Conservation (phyloP, 2,113 vertebrate genomes). For the Malurus alboscapulatus region DNA sequence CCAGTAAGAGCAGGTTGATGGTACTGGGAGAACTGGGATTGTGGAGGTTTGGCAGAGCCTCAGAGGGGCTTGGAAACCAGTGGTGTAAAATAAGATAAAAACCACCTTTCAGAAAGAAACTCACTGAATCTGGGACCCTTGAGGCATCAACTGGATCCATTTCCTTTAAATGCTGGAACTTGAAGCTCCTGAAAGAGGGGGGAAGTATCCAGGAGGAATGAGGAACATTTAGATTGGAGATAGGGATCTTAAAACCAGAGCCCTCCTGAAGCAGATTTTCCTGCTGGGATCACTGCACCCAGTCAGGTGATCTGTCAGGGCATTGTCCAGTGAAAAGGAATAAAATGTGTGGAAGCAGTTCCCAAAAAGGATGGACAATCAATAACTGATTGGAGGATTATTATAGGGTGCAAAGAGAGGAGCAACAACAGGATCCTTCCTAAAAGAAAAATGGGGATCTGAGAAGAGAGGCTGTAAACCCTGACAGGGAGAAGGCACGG, state of each 20-base stretch:
- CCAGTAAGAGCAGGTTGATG: background rate
- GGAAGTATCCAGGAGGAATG: constrained; percentile 8
- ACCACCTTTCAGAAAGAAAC: background rate
- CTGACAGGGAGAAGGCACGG: background rate
- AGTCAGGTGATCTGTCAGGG: background rate
- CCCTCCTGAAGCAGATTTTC: constrained; percentile 12
- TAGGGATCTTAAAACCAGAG: background rate
- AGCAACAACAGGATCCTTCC: background rate
- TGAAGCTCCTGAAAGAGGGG: background rate
- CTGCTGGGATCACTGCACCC: constrained; percentile 39
- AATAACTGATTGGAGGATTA: background rate
- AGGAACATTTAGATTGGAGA: constrained; percentile 11
- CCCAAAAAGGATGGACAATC: background rate
- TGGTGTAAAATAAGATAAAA: fast-evolving
- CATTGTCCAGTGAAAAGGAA: background rate
- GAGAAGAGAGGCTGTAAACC: background rate
- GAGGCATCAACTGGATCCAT: background rate
- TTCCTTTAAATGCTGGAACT: background rate
- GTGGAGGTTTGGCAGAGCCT: background rate
- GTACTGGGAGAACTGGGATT: background rate
- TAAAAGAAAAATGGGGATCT: background rate
- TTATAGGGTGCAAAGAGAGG: background rate
- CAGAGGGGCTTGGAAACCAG: background rate
- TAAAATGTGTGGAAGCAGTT: background rate
- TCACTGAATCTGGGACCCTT: background rate